A percentile compares a stretch with the other conserved stretches of the same genome.
Evolutionary conservation across 92 coral and sea anemone species (phyloP).

Genomic region (Actinostola sp.): DNA sequence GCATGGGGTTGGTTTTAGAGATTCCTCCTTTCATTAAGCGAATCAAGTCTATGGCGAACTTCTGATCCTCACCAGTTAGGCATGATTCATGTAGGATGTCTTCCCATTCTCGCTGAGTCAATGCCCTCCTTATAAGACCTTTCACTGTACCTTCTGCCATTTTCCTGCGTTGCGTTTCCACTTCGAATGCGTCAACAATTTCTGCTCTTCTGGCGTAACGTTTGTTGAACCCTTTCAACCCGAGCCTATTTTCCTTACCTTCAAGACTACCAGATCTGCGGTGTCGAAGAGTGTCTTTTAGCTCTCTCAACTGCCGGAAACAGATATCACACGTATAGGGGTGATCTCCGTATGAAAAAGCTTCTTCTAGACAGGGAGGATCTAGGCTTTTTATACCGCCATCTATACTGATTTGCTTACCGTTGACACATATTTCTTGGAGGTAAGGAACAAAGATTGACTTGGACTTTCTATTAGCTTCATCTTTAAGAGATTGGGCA

Average conservation of each 20-base stretch:
- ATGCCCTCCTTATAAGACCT: slow-evolving; percentile 4
- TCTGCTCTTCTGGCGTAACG: slow-evolving; percentile 36
- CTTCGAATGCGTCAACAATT: slow-evolving; percentile 19
- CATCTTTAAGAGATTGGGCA: background rate
- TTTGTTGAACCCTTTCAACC: slow-evolving; percentile 31
- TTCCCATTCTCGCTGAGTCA: slow-evolving; percentile 42
- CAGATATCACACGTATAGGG: slow-evolving; percentile 49
- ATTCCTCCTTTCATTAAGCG: slow-evolving; percentile 36
- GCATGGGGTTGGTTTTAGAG: slow-evolving; percentile 35
- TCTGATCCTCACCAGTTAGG: slow-evolving; percentile 32
- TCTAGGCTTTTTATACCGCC: slow-evolving; percentile 35
- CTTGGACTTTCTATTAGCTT: slow-evolving; percentile 10
- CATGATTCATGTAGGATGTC: slow-evolving; percentile 20
- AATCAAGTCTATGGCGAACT: slow-evolving; percentile 30
- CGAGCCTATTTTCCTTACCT: background rate
- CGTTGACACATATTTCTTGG: slow-evolving; percentile 20
- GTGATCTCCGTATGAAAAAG: slow-evolving; percentile 19
- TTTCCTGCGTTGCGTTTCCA: slow-evolving; percentile 9
- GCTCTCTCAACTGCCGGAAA: slow-evolving; percentile 17
- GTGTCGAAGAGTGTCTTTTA: slow-evolving; percentile 38
- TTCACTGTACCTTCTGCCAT: slow-evolving; percentile 16
- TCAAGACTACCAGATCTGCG: slow-evolving; percentile 16
- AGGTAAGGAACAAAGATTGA: slow-evolving; percentile 17
- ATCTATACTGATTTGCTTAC: slow-evolving; percentile 4
- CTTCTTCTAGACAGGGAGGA: slow-evolving; percentile 27